Evolutionary conservation across 2,113 vertebrate genomes (phyloP).

Genomic region (Planiliza haematocheilus): DNA sequence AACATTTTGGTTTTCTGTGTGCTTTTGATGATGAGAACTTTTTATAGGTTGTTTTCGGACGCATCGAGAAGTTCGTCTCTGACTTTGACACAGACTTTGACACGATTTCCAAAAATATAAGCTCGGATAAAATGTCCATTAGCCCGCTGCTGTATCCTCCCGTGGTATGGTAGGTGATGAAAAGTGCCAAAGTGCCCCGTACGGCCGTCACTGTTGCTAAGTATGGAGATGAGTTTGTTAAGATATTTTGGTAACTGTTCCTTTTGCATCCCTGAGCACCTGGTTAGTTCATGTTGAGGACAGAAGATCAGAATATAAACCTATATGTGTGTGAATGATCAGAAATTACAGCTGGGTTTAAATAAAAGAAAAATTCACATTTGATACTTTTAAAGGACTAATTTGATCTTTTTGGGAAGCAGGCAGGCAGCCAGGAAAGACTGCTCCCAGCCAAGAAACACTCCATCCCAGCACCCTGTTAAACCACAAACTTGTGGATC

Average conservation of each 20-base stretch:
- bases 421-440: background rate
- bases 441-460: background rate
- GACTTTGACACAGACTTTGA: constrained; percentile 53
- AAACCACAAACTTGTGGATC: background rate
- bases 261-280: constrained; percentile 44
- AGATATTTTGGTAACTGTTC: constrained; percentile 41
- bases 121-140: constrained; percentile 31
- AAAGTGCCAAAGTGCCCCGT: constrained; percentile 68
- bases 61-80: constrained; percentile 39
- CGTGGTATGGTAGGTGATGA: constrained; percentile 34
- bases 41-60: constrained; percentile 43
- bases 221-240: constrained; percentile 30
- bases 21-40: constrained; percentile 62
- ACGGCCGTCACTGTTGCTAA: constrained; percentile 25
- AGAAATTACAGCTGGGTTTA: constrained; percentile 11
- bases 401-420: constrained; percentile 11
- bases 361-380: background rate
- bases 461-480: background rate
- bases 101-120: constrained; percentile 33
- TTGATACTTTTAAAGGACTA: background rate
- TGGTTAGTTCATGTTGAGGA: background rate
- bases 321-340: background rate
- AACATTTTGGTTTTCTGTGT: constrained; percentile 53
- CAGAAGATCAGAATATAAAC: background rate
- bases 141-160: constrained; percentile 34